Conservation (phyloP, 2,888 invertebrate species). For the Allygus modestus region DNA sequence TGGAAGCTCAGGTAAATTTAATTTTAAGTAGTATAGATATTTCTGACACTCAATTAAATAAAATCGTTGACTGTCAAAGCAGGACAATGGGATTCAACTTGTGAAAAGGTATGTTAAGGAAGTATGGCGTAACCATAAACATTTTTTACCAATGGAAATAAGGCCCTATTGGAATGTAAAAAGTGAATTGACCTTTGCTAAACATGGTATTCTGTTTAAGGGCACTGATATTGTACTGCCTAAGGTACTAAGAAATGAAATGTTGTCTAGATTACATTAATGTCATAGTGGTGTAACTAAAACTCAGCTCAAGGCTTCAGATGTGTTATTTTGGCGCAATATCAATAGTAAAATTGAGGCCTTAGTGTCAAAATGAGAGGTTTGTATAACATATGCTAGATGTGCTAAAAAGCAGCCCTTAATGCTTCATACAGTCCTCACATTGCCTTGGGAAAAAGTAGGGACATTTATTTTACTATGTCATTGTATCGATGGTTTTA, state of each 20-base stretch:
- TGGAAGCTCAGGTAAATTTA: conserved; percentile 38
- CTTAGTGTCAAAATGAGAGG: conserved; percentile 61
- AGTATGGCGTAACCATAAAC: conserved; percentile 52
- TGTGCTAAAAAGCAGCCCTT: conserved; percentile 64
- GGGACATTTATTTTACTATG: too few species aligned
- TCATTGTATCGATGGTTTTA: too few species aligned
- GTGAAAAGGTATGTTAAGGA: conserved; percentile 27
- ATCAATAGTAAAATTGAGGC: conserved; percentile 62
- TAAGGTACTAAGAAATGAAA: conserved; percentile 26
- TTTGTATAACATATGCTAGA: conserved; percentile 54
- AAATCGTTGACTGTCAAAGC: not conserved
- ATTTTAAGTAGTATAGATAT: conserved; percentile 35
- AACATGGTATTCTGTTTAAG: conserved; percentile 59
- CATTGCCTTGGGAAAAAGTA: conserved; percentile 62
- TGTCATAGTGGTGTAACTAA: conserved; percentile 64
- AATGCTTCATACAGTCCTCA: conserved; percentile 62
- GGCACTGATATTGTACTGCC: conserved; percentile 61
- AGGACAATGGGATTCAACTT: conserved; percentile 25
- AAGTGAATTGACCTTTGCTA: conserved; percentile 49
- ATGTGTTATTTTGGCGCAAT: conserved; percentile 65
- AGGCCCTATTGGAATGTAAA: conserved; percentile 54
- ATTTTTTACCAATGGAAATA: conserved; percentile 6
- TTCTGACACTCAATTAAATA: not conserved
- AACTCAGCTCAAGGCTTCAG: conserved; percentile 60
- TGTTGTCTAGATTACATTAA: conserved; percentile 64